These are phyloP conservation scores for Urocolius indicus DNA, from an alignment of 2,113 vertebrate genomes.

Conservation along the genomic window DNA sequence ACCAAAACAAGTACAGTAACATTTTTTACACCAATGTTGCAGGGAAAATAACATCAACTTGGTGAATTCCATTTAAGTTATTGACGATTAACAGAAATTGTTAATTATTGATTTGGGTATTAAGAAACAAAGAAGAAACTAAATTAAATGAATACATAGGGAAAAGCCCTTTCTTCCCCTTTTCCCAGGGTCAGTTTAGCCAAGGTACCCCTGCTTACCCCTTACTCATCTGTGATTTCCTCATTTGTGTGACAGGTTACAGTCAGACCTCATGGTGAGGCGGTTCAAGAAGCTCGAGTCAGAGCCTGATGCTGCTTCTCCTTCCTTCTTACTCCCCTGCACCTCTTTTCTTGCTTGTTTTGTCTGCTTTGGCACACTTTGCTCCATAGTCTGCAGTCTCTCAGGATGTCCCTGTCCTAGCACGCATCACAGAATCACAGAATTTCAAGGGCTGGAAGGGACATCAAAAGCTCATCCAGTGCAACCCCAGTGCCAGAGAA, in stretches of 20 bases:
- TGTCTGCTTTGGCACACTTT: not conserved
- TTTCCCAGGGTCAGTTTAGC: not conserved
- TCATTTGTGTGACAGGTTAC: accelerated
- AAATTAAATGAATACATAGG: not conserved
- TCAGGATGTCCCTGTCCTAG: not conserved
- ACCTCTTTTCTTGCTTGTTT: not conserved
- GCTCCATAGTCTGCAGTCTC: not conserved
- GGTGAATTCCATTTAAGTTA: not conserved
- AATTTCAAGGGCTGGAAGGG: not conserved
- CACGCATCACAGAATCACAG: not conserved
- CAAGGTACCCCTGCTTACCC: accelerated
- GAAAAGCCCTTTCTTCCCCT: not conserved
- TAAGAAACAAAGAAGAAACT: not conserved
- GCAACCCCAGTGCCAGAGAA: too few species aligned
- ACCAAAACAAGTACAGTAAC: not conserved
- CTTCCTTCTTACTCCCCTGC: not conserved
- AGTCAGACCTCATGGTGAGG: not conserved
- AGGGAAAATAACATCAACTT: not conserved
- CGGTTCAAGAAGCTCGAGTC: accelerated
- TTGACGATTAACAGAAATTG: accelerated
- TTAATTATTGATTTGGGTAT: not conserved
- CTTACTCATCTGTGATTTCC: not conserved
- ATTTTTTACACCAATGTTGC: not conserved
- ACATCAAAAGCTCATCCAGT: too few species aligned
- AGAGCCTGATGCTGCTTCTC: not conserved